These are phyloP conservation scores for Aphodius sticticus DNA, from an alignment of 2,888 invertebrate genomes.

Conservation along the genomic window DNA sequence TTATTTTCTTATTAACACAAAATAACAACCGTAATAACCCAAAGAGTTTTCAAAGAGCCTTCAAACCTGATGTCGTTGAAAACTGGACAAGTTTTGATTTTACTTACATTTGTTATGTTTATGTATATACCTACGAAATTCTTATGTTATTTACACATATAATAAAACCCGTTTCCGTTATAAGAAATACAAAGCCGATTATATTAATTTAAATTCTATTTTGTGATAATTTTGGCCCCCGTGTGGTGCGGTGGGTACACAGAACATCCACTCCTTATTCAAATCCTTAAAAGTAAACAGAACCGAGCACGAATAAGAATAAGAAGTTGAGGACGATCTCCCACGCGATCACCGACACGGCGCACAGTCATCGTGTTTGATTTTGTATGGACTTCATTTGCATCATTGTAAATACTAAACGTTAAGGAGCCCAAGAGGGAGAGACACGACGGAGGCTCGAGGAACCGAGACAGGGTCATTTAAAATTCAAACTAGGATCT, in stretches of 20 bases:
- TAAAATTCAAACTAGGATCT: constrained; percentile 37
- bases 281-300: not conserved
- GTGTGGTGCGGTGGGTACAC: not conserved
- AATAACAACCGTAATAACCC: too few relatives aligned
- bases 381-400: constrained; percentile 43
- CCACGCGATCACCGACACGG: constrained; percentile 11
- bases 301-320: not conserved
- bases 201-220: not conserved
- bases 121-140: too few relatives aligned
- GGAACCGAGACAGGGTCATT: constrained; percentile 27
- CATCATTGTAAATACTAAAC: constrained; percentile 44
- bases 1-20: too few relatives aligned
- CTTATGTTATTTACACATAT: too few relatives aligned
- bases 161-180: not conserved
- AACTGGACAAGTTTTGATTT: too few relatives aligned
- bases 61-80: too few relatives aligned
- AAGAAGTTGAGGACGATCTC: constrained; percentile 11
- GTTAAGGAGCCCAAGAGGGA: constrained; percentile 39
- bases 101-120: too few relatives aligned
- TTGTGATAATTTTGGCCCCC: not conserved
- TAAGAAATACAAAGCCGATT: not conserved
- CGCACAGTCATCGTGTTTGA: constrained; percentile 38
- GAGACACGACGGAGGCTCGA: not conserved
- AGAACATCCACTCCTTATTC: not conserved
- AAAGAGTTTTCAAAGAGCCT: too few relatives aligned